Conservation (phyloP, 1,140 invertebrate species). For the Lepidurus apus region DNA sequence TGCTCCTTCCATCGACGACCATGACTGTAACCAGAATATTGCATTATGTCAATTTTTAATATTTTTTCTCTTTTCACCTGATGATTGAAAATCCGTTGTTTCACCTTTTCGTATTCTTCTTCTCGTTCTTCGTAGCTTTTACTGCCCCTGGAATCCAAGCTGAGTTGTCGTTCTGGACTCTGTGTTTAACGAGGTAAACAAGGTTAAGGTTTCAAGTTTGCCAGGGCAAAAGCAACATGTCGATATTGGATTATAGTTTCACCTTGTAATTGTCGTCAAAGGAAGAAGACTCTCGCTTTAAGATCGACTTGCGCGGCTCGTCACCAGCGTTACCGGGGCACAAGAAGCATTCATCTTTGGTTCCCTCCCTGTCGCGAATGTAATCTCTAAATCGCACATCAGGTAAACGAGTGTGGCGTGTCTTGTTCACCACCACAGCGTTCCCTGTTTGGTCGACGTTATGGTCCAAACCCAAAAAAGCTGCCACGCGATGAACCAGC, state of each 20-base stretch:
- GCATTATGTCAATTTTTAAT: neutral
- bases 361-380: conserved; percentile 34
- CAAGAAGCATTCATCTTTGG: neutral
- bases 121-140: conserved; percentile 88
- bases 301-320: conserved; percentile 66
- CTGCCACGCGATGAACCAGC: conserved; percentile 87
- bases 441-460: conserved; percentile 82
- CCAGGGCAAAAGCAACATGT: neutral
- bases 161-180: conserved; percentile 56
- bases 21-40: conserved; percentile 37
- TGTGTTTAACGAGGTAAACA: conserved; percentile 33
- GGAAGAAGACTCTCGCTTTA: conserved; percentile 74
- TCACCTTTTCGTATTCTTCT: conserved; percentile 74
- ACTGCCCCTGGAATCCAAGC: conserved; percentile 63
- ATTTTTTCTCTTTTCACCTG: conserved; percentile 43
- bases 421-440: conserved; percentile 75
- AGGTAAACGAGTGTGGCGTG: conserved; percentile 67
- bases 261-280: conserved; percentile 62
- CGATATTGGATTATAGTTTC: conserved; percentile 40
- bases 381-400: conserved; percentile 56
- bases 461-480: conserved; percentile 89
- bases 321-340: conserved; percentile 32
- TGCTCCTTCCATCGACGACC: conserved; percentile 40
- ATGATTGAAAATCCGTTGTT: conserved; percentile 73
- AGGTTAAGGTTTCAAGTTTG: conserved; percentile 32